A percentile compares a stretch with the other conserved stretches of the same genome.
phyloP scores from a whole-genome alignment of 2,888 invertebrate species.

The Ophion slaviceki region DNA sequence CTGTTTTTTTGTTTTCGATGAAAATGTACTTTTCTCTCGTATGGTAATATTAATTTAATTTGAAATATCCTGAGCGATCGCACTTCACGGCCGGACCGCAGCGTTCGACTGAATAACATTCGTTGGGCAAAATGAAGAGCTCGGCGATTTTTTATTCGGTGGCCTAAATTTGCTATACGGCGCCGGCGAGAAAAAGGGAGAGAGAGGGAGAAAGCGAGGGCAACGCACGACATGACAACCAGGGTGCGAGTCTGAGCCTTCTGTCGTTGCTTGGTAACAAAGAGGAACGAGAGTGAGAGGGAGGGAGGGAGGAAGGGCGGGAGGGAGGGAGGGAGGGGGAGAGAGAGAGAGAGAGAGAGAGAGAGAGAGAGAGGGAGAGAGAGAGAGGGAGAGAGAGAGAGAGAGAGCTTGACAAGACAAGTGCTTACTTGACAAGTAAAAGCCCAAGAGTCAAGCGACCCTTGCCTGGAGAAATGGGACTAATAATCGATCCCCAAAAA shows the following conservation, averaged over 20 bases:
- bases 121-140: slow-evolving; percentile 27
- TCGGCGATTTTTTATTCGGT: slow-evolving; percentile 57
- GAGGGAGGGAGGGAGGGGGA: not conserved
- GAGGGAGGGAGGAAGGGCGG: not conserved
- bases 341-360: not conserved
- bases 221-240: slow-evolving; percentile 11
- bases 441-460: not conserved
- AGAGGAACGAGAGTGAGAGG: not conserved
- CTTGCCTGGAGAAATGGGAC: not conserved
- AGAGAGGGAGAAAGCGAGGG: slow-evolving; percentile 5
- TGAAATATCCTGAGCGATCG: slow-evolving; percentile 1
- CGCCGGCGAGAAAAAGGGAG: slow-evolving; percentile 39
- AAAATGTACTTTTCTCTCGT: slow-evolving; percentile 16
- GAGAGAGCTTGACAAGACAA: not conserved
- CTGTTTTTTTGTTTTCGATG: not conserved
- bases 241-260: slow-evolving; percentile 34
- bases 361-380: not conserved
- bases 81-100: slow-evolving; percentile 52
- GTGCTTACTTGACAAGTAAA: not conserved
- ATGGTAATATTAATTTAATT: slow-evolving; percentile 12
- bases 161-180: slow-evolving; percentile 61
- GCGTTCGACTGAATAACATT: slow-evolving; percentile 54
- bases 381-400: not conserved
- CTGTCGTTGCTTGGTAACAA: not conserved
- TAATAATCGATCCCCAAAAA: no score